Percentiles rank a stretch among this genome's conserved stretches.
phyloP scores from a whole-genome alignment of 1,140 invertebrate genomes.

The Periplaneta americana region DNA sequence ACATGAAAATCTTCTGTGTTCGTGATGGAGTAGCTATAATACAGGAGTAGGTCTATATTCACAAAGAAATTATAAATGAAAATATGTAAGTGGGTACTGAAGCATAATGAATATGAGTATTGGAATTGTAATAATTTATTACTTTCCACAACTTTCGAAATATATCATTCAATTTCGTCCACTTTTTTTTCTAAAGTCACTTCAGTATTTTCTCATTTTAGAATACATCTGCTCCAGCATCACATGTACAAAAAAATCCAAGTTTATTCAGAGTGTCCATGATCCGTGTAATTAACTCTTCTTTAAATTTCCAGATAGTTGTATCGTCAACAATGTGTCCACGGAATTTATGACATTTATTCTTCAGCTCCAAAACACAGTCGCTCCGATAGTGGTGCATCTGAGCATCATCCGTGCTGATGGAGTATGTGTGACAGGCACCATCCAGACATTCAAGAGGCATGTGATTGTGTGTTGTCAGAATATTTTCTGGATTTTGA shows the following conservation, averaged over 20 bases:
- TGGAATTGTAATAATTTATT: too few relatives aligned
- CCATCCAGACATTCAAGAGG: conserved; percentile 81
- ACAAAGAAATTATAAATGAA: background rate
- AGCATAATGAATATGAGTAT: too few relatives aligned
- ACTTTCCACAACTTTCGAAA: too few relatives aligned
- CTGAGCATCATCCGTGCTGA: conserved; percentile 78
- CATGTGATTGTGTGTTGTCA: conserved; percentile 90
- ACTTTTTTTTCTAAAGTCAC: background rate
- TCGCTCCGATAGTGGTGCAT: conserved; percentile 90
- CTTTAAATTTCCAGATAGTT: conserved; percentile 83
- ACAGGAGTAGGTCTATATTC: too few relatives aligned
- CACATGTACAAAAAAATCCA: conserved; percentile 56
- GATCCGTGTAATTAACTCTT: conserved; percentile 61
- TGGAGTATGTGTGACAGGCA: conserved; percentile 78
- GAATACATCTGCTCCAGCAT: background rate
- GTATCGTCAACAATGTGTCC: conserved; percentile 78
- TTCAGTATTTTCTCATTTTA: background rate
- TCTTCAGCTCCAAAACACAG: conserved; percentile 84
- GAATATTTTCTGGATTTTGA: conserved; percentile 82
- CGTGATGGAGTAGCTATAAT: too few relatives aligned
- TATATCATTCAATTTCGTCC: background rate
- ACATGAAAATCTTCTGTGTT: too few relatives aligned
- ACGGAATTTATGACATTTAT: conserved; percentile 75
- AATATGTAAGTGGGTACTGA: too few relatives aligned
- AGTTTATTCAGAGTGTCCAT: conserved; percentile 62